Conservation (phyloP, 2,113 vertebrate species). For the Ahaetulla prasina region DNA sequence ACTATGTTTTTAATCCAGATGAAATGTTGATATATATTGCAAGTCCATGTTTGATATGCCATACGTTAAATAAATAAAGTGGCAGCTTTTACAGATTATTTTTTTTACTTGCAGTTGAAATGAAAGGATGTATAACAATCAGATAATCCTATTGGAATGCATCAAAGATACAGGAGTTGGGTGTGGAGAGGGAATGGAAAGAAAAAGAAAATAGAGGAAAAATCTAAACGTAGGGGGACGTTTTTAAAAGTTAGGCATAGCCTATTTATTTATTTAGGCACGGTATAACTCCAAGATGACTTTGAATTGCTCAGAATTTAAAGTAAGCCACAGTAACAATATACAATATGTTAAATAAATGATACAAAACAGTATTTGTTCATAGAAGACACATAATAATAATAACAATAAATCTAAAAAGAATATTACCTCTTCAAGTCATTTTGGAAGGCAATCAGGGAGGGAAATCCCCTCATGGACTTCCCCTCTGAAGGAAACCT, state of each 20-base stretch:
- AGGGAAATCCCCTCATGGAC: neutral
- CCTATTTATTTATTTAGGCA: slow-evolving; percentile 7
- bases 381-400: neutral
- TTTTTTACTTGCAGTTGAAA: slow-evolving; percentile 22
- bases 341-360: neutral
- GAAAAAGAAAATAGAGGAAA: neutral
- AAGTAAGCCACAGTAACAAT: neutral
- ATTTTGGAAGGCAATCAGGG: neutral
- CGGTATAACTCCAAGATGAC: neutral
- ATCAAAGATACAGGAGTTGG: neutral
- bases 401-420: neutral
- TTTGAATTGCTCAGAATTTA: neutral
- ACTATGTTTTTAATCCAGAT: neutral
- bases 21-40: too few relatives aligned
- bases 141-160: neutral
- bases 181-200: neutral
- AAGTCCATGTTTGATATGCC: too few relatives aligned
- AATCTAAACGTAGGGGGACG: neutral
- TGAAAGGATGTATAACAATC: slow-evolving; percentile 1
- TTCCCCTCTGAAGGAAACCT: neutral
- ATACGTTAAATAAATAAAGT: too few relatives aligned
- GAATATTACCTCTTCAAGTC: neutral
- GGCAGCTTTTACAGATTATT: neutral
- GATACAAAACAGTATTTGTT: neutral
- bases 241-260: neutral